Evolutionary conservation across 2,113 vertebrate genomes (phyloP).

Genomic region (Epinephelus moara): DNA sequence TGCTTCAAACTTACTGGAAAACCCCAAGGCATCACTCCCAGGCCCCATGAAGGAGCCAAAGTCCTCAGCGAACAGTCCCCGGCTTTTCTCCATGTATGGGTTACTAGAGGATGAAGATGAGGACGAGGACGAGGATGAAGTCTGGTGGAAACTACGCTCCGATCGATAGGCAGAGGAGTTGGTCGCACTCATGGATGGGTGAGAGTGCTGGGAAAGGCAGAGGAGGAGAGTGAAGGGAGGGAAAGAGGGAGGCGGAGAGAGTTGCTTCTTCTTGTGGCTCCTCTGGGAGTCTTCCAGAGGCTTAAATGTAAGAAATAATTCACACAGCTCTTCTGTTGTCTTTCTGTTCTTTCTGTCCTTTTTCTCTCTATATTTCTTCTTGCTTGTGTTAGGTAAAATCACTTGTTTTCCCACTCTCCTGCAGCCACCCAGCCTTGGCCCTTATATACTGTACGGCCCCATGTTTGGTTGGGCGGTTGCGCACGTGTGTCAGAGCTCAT

Average conservation of each 20-base stretch:
- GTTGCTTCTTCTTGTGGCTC: conserved; percentile 24
- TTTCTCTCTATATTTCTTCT: conserved; percentile 11
- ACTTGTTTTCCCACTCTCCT: conserved; percentile 29
- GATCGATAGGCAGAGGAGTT: conserved; percentile 89
- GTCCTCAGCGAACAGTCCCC: conserved; percentile 89
- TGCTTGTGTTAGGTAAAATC: conserved; percentile 30
- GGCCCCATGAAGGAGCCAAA: conserved; percentile 94
- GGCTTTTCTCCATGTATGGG: conserved; percentile 92
- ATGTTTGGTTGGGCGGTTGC: conserved; percentile 44
- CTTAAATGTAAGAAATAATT: conserved; percentile 11
- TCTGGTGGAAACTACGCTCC: conserved; percentile 88
- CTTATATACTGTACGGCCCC: conserved; percentile 68
- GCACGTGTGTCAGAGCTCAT: conserved; percentile 69
- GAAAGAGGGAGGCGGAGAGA: conserved; percentile 56
- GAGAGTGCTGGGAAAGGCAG: conserved; percentile 52
- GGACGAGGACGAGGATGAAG: conserved; percentile 82
- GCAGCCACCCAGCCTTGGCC: conserved; percentile 28
- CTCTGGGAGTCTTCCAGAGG: conserved; percentile 25
- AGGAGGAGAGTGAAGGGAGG: conserved; percentile 59
- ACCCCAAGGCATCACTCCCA: conserved; percentile 86
- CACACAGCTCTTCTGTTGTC: neutral
- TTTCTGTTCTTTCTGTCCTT: neutral
- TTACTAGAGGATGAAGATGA: conserved; percentile 83
- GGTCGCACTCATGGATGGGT: conserved; percentile 85
- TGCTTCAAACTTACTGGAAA: conserved; percentile 86